Evolutionary conservation across 2,888 invertebrate species (phyloP).

Genomic region (Luperina nickerlii): DNA sequence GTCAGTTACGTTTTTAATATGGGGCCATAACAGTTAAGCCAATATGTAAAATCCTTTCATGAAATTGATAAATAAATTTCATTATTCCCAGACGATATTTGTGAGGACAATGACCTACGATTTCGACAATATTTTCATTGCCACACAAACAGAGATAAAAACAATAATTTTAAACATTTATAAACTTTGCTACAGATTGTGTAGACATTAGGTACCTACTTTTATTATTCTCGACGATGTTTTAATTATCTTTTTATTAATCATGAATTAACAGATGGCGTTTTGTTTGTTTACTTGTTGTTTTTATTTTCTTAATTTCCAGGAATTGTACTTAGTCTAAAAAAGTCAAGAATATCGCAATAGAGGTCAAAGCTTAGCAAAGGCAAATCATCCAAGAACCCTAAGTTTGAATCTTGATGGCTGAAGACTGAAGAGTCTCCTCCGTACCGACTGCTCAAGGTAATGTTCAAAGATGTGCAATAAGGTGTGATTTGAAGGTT

Average conservation of each 20-base stretch:
- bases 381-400: neutral
- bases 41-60: constrained; percentile 12
- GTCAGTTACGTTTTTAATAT: neutral
- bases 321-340: neutral
- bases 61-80: constrained; percentile 32
- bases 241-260: constrained; percentile 31
- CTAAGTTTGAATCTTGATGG: neutral
- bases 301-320: constrained; percentile 30
- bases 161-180: constrained; percentile 43
- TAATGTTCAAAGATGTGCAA: neutral
- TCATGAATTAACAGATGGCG: constrained; percentile 5
- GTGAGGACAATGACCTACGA: constrained; percentile 64
- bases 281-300: constrained; percentile 24
- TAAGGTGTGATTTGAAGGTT: too few species aligned
- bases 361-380: neutral
- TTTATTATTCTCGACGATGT: constrained; percentile 25
- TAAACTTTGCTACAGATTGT: constrained; percentile 36
- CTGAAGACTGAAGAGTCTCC: neutral
- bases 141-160: constrained; percentile 64
- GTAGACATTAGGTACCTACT: constrained; percentile 6
- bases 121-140: constrained; percentile 70
- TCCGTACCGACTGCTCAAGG: neutral
- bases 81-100: constrained; percentile 28
- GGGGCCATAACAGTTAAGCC: neutral
- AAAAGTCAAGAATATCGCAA: neutral